Base-by-base conservation (phyloP, 2,888 invertebrate genomes). In the Drosophila melanosoma region DNA sequence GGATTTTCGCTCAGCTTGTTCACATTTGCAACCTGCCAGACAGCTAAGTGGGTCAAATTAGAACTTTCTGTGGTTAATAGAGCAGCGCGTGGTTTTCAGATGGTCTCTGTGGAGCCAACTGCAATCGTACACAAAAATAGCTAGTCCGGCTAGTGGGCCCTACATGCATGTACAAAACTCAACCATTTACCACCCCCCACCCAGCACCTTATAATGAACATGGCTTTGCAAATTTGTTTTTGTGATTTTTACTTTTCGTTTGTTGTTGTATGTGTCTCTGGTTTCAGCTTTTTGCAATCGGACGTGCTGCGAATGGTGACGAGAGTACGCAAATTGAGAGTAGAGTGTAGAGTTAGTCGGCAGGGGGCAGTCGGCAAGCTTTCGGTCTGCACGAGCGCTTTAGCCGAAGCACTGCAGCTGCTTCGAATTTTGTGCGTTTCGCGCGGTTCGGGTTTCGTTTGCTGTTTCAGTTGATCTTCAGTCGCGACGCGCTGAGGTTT, bases 391-490 rank as follows among this genome's bases (percentile, higher is more conserved):
- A 61, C 63, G 68, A 57, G 38, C 61, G 36, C 26, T 20, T 32
- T 23, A 20, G 40, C 56, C 64, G 73, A 60, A n/a, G 54, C 51
- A 32, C 42, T 32, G 15, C 7, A 45, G 56, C n/a, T 36, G 33
- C 17, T 58, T 65, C 58, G 49, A 36, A 40, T 38, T 53, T 56
- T 32, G 38, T 45, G 62, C 17, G 62, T 48, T 26, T 69, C 35
- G 42, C 10, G 53, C 15, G 67, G 5, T 59, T 65, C 52, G 63
- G n/a, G 45, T 48, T 64, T 58, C 29, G 26, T 17, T 54, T 33
- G 42, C 26, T 33, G 64, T 61, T 63, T 84, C 74, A 85, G 84
- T 85, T 80, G 71, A 74, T 84, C 68, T 79, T 74, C 72, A 76
- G 82, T 74, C 59, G 77, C 81, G 67, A 71, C 74, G 75, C 69